Percentiles rank a stretch among this genome's conserved stretches.
phyloP scores from a whole-genome alignment of 2,113 vertebrate species.

The Morone chrysops region DNA sequence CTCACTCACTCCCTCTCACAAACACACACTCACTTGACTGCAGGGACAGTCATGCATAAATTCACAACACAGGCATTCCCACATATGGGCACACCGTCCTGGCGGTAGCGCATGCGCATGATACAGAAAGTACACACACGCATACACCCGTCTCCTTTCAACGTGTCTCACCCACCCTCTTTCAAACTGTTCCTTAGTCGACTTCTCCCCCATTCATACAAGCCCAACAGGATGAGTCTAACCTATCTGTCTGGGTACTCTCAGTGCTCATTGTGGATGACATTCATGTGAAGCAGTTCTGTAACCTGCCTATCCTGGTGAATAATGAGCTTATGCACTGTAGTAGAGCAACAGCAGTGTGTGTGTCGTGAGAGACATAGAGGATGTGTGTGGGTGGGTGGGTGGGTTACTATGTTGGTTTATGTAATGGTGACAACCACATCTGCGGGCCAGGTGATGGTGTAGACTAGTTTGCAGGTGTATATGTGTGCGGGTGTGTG shows the following conservation, averaged over 20 bases:
- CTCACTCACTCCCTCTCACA: constrained; percentile 19
- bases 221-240: background rate
- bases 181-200: background rate
- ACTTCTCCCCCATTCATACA: too few species aligned
- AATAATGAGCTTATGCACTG: constrained; percentile 18
- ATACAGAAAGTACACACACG: constrained; percentile 3
- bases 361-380: background rate
- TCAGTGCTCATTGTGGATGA: background rate
- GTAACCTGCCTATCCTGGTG: background rate
- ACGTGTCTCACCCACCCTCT: background rate
- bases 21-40: constrained; percentile 32
- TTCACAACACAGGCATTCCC: constrained; percentile 15
- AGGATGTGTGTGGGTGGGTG: background rate
- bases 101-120: background rate
- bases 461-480: background rate
- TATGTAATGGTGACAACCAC: background rate
- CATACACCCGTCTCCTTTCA: background rate
- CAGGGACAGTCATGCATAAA: constrained; percentile 12
- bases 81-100: constrained; percentile 26
- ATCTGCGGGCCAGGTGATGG: background rate
- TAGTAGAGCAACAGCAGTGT: background rate
- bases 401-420: background rate
- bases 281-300: background rate
- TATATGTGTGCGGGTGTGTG: background rate
- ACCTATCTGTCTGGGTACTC: background rate